Evolutionary conservation across 2,888 invertebrate genomes (phyloP).

Genomic region (Spicauda simplicius): DNA sequence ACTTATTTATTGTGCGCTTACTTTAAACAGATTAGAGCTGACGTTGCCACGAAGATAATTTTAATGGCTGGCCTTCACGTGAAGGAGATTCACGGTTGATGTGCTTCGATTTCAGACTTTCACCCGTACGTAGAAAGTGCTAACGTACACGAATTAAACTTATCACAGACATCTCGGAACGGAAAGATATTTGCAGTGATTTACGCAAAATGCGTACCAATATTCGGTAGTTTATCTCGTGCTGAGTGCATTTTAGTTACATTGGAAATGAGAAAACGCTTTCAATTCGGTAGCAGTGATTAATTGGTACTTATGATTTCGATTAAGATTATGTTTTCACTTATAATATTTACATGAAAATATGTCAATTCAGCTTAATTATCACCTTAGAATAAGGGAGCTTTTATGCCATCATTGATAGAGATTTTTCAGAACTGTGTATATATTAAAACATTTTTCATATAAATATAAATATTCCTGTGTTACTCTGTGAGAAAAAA

Average conservation of each 20-base stretch:
- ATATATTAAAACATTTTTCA: too few species aligned
- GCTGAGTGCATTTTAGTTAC: constrained; percentile 28
- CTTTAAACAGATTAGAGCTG: constrained; percentile 71
- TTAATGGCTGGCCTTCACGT: constrained; percentile 66
- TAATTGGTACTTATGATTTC: constrained; percentile 10
- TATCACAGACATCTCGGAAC: constrained; percentile 33
- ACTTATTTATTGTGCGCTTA: constrained; percentile 66
- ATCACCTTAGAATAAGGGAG: too few species aligned
- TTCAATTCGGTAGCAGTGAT: constrained; percentile 32
- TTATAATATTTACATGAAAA: constrained; percentile 1
- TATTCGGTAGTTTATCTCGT: constrained; percentile 31
- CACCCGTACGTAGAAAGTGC: constrained; percentile 51
- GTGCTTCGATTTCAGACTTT: constrained; percentile 62
- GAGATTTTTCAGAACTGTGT: too few species aligned
- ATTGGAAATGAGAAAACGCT: constrained; percentile 25
- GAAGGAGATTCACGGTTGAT: constrained; percentile 49
- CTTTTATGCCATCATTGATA: too few species aligned
- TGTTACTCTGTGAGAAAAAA: too few species aligned
- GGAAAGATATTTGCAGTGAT: constrained; percentile 32
- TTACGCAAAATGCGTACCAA: constrained; percentile 30
- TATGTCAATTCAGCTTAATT: not conserved
- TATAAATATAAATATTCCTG: too few species aligned
- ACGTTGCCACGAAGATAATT: constrained; percentile 66
- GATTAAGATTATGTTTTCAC: constrained; percentile 7
- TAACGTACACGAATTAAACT: constrained; percentile 24